Base-by-base conservation (phyloP, 2,888 invertebrate genomes). In the Nephrocerus scutellatus region DNA sequence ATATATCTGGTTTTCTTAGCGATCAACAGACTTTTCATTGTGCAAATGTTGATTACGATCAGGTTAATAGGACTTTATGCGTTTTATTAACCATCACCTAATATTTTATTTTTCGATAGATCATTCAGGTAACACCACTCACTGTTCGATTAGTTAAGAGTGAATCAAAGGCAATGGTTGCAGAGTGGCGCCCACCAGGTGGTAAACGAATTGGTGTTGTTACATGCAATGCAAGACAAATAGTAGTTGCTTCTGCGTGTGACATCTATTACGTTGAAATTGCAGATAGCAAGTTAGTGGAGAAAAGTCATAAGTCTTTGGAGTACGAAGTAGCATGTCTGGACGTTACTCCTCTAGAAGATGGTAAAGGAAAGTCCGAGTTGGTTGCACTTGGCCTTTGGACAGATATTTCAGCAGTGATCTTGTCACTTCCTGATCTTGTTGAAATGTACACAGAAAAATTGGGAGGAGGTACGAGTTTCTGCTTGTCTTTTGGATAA, bases 301-400 rank as follows among this genome's bases (percentile, higher is more conserved):
- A 79, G 48, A 78, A 77, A 57, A 77, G 79, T 3, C 76, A 78
- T 49, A 79, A 79, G 25, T 79, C 80, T 18, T 76, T 96, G 71
- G 87, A 91, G 18, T 85, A 92, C 57, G 97, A 98, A 70, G 87
- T 97, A 28, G 95, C 98, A 5, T 98, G 97, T 66, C 68, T 98
- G 36, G 96, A 97, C 70, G 79, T 97, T 32, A 89, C 90, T 3
- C 88, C 92, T 3, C 61, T 86, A 13, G 76, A 76, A 32, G 74
- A 75, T 28, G 74, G 74, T 2, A 73, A 74, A 5, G 73, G 66
- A 1, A 75, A 75, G 38, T 80, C 82, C 0, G 77, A 82, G 35
- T 72, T 92, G 42, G 83, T 89, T 23, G 92, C 92, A 12, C 89
- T 96, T 8, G 96, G 96, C 0, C 72, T 97, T 30, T 98, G 98